Evolutionary conservation across 2,888 invertebrate species (phyloP).

Genomic region (Neoascia interrupta): DNA sequence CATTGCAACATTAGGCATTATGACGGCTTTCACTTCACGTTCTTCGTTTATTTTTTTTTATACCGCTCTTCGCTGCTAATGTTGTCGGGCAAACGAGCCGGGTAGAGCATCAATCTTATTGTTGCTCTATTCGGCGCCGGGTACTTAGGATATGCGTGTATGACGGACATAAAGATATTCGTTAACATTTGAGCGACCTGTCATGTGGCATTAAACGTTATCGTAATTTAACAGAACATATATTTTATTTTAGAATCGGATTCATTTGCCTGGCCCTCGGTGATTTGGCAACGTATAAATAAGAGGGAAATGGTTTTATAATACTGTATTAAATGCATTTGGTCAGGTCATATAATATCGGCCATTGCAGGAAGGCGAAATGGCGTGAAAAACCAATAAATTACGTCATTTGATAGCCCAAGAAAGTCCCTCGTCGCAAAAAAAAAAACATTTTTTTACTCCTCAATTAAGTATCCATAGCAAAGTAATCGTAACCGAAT

Average conservation of each 20-base stretch:
- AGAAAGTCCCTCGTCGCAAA: too few species aligned
- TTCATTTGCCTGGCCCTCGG: slow-evolving; percentile 42
- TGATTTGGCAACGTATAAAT: too few species aligned
- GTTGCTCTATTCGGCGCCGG: slow-evolving; percentile 42
- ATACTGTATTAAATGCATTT: too few species aligned
- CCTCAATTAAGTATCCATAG: too few species aligned
- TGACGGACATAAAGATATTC: slow-evolving; percentile 61
- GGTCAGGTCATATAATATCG: too few species aligned
- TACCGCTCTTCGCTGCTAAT: slow-evolving; percentile 7
- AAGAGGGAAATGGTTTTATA: too few species aligned
- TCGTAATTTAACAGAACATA: slow-evolving; percentile 72
- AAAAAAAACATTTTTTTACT: too few species aligned
- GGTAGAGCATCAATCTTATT: slow-evolving; percentile 50
- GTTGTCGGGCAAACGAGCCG: too few species aligned
- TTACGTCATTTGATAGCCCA: too few species aligned
- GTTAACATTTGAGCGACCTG: slow-evolving; percentile 67
- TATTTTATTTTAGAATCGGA: slow-evolving; percentile 69
- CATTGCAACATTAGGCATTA: slow-evolving; percentile 63
- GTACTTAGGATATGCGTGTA: slow-evolving; percentile 60
- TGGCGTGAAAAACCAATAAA: too few species aligned
- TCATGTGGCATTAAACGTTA: slow-evolving; percentile 73
- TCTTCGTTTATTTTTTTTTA: not conserved
- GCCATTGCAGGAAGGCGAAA: too few species aligned
- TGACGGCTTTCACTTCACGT: slow-evolving; percentile 44
- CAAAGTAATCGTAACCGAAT: too few species aligned